Percentiles rank a stretch among this genome's conserved stretches.
phyloP scores from a whole-genome alignment of 2,113 vertebrate genomes.

The Heptranchias perlo region DNA sequence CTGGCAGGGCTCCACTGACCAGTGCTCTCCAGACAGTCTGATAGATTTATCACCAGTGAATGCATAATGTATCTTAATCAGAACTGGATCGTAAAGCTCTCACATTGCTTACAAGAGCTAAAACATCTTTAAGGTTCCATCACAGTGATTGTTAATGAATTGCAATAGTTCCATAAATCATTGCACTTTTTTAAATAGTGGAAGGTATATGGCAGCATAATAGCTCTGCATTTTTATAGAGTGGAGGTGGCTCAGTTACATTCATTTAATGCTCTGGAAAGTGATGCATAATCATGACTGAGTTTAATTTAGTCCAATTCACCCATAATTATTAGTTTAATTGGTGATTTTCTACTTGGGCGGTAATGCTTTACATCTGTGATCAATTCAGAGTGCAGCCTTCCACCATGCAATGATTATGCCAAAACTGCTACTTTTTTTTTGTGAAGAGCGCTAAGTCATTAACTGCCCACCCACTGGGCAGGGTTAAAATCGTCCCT shows the following conservation, averaged over 20 bases:
- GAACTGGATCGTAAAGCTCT: neutral
- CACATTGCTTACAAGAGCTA: neutral
- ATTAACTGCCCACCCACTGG: neutral
- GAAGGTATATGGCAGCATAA: neutral
- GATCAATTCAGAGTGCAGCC: neutral
- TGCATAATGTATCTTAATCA: neutral
- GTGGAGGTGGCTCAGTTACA: neutral
- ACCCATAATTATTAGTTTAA: conserved; percentile 24
- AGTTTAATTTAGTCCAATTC: conserved; percentile 29
- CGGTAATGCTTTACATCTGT: conserved; percentile 31
- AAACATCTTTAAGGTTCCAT: neutral
- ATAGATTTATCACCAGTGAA: neutral
- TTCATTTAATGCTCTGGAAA: neutral
- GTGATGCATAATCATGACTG: neutral
- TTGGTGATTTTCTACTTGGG: conserved; percentile 22
- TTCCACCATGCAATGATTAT: neutral
- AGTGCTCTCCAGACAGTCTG: neutral
- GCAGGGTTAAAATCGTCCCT: too few species aligned
- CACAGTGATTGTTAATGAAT: neutral
- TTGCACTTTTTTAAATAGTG: neutral
- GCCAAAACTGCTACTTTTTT: neutral
- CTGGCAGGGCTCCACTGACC: neutral
- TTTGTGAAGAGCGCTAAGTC: neutral
- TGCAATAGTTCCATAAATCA: neutral
- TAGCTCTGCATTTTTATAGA: neutral